A percentile compares a stretch with the other conserved stretches of the same genome.
These are phyloP conservation scores for Neoaliturus tenellus DNA, from an alignment of 2,888 invertebrate species.

Conservation along the genomic window DNA sequence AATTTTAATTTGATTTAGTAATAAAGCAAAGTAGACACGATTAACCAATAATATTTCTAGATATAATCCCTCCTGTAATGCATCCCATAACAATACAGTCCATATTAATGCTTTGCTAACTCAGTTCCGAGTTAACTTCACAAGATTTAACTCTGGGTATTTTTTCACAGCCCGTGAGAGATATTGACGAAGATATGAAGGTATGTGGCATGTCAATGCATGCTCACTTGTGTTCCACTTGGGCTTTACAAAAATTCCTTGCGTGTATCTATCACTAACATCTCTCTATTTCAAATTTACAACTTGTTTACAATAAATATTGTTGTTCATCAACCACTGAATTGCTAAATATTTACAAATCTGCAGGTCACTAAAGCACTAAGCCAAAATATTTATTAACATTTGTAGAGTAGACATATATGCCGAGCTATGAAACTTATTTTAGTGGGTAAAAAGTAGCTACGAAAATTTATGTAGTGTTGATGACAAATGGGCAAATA, in stretches of 20 bases:
- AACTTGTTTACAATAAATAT: no score
- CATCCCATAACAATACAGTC: background rate
- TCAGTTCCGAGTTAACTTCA: background rate
- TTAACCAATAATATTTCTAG: background rate
- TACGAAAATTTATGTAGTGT: no score
- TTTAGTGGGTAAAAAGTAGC: no score
- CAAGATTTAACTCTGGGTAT: slow-evolving; percentile 5
- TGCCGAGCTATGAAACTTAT: no score
- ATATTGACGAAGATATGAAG: slow-evolving; percentile 1
- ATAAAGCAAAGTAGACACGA: no score
- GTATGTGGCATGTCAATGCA: slow-evolving; percentile 43
- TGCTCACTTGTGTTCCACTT: background rate
- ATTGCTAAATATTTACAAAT: no score
- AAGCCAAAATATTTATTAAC: no score
- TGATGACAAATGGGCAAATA: no score
- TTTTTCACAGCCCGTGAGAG: slow-evolving; percentile 38
- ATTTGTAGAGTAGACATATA: no score
- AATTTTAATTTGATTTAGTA: no score
- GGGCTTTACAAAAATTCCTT: background rate
- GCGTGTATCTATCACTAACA: slow-evolving; percentile 13
- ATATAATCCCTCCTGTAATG: background rate
- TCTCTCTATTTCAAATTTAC: background rate
- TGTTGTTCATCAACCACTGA: no score
- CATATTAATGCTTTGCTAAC: slow-evolving; percentile 13
- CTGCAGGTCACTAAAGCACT: no score